Evolutionary conservation across 2,888 invertebrate species (phyloP).

Genomic region (Micoletzkya japonica): DNA sequence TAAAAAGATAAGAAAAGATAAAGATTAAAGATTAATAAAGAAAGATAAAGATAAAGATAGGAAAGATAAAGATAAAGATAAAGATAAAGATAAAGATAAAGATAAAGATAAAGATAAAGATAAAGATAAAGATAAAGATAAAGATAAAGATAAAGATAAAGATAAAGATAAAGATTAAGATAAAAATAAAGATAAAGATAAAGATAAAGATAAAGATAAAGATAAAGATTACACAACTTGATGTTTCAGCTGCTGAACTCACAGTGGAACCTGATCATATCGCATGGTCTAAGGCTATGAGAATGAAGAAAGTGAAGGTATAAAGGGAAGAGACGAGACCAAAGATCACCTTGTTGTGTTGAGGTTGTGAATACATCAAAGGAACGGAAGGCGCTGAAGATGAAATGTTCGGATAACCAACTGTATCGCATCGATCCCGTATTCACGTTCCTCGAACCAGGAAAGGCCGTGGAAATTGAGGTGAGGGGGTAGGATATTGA

Average conservation of each 20-base stretch:
- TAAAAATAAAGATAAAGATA: too few species aligned
- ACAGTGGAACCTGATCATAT: slow-evolving; percentile 3
- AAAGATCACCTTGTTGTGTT: not conserved
- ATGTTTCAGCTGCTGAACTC: too few species aligned
- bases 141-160: too few species aligned
- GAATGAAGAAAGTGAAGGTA: slow-evolving; percentile 21
- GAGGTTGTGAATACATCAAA: not conserved
- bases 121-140: too few species aligned
- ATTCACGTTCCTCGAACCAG: slow-evolving; percentile 17
- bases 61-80: too few species aligned
- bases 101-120: too few species aligned
- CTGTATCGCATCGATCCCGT: slow-evolving; percentile 24
- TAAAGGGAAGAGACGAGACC: not conserved
- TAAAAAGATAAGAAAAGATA: too few species aligned
- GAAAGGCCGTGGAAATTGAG: slow-evolving; percentile 13
- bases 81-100: too few species aligned
- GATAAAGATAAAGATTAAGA: too few species aligned
- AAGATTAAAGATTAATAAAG: slow-evolving; percentile 1
- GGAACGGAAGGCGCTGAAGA: slow-evolving; percentile 19
- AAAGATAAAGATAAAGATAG: too few species aligned
- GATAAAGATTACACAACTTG: too few species aligned
- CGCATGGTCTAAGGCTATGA: slow-evolving; percentile 20
- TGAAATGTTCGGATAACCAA: slow-evolving; percentile 22
- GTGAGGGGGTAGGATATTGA: not conserved
- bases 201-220: too few species aligned